phyloP scores from a whole-genome alignment of 2,888 invertebrate species.

The Tromatobia lineatoria region DNA sequence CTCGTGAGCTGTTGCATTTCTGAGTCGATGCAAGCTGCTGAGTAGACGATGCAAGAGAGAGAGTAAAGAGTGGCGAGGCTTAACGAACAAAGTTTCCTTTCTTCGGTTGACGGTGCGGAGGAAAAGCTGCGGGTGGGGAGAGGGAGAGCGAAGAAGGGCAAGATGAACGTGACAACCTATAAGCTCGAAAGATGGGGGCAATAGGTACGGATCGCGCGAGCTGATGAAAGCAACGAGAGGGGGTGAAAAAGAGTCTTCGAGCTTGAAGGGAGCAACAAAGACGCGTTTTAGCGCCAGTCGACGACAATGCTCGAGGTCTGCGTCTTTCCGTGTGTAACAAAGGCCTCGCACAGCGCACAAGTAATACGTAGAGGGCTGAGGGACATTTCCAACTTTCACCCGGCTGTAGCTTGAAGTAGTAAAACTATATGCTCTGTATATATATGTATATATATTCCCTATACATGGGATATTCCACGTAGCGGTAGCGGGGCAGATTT shows the following conservation, averaged over 20 bases:
- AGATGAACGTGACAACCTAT: slow-evolving; percentile 11
- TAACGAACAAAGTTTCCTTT: slow-evolving; percentile 48
- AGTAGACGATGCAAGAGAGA: background rate
- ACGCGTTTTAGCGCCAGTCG: slow-evolving; percentile 44
- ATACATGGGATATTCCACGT: background rate
- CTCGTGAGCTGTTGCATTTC: slow-evolving; percentile 1
- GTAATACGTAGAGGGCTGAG: slow-evolving; percentile 47
- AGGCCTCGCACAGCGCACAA: slow-evolving; percentile 40
- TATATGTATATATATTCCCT: background rate
- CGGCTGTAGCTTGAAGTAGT: slow-evolving; percentile 13
- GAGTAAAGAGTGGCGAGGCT: slow-evolving; percentile 32
- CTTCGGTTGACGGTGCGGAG: slow-evolving; percentile 11
- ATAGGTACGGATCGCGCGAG: slow-evolving; percentile 29
- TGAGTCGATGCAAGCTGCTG: background rate
- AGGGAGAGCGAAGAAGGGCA: slow-evolving; percentile 7
- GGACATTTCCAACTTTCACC: slow-evolving; percentile 58
- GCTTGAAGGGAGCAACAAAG: slow-evolving; percentile 26
- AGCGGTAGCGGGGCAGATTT: too few species aligned
- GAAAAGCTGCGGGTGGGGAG: background rate
- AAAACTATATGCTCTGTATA: slow-evolving; percentile 40
- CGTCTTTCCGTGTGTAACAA: slow-evolving; percentile 48
- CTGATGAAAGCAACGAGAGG: slow-evolving; percentile 32
- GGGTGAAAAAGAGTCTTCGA: slow-evolving; percentile 28
- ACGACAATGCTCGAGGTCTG: slow-evolving; percentile 44
- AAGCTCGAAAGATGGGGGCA: slow-evolving; percentile 2